Conservation (phyloP, 2,797 vertebrate genomes). For the Hypotaenidia philippensis region DNA sequence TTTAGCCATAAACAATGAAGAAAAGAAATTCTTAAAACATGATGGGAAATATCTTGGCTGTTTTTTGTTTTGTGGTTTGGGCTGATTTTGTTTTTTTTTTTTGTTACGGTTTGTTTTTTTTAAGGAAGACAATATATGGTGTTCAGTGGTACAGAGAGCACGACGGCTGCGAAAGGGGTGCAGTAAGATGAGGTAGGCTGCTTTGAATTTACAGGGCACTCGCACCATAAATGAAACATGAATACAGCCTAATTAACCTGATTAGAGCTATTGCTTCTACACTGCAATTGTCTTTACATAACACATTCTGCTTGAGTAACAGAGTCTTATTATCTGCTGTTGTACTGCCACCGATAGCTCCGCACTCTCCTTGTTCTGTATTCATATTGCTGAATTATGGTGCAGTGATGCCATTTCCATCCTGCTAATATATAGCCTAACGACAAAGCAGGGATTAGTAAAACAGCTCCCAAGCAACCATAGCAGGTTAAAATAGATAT, state of each 20-base stretch:
- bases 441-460: constrained; percentile 63
- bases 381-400: constrained; percentile 62
- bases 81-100: neutral
- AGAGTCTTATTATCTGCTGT: constrained; percentile 65
- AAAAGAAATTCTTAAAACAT: neutral
- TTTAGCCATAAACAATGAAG: neutral
- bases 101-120: neutral
- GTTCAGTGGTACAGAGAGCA: neutral
- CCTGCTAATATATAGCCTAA: constrained; percentile 46
- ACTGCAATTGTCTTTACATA: constrained; percentile 68
- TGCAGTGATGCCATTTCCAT: constrained; percentile 53
- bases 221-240: constrained; percentile 74
- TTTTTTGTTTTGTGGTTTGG: neutral
- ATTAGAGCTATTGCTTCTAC: constrained; percentile 76
- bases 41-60: neutral
- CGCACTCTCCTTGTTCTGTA: constrained; percentile 21
- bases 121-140: neutral
- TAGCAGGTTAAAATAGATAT: constrained; percentile 46
- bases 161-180: neutral
- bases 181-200: constrained; percentile 32
- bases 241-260: constrained; percentile 80
- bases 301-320: constrained; percentile 72
- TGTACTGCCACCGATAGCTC: constrained; percentile 49
- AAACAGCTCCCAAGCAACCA: constrained; percentile 43
- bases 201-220: constrained; percentile 75